A percentile compares a stretch with the other conserved stretches of the same genome.
Conservation (phyloP, 2,888 invertebrate genomes). For the Deilephila porcellus region DNA sequence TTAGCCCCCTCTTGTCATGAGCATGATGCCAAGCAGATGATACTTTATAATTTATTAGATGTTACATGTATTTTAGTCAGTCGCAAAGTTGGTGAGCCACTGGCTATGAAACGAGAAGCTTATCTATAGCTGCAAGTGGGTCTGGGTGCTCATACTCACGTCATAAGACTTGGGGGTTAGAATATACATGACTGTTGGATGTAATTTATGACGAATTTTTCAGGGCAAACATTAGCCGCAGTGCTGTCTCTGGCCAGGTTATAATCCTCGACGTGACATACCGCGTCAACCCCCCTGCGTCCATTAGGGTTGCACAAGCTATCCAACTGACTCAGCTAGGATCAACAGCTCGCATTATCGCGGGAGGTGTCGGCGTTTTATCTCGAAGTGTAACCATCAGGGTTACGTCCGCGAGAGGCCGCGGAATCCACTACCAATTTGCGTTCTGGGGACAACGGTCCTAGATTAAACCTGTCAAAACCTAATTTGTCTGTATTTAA, state of each 20-base stretch:
- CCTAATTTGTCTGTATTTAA: no score
- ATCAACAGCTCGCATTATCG: constrained; percentile 53
- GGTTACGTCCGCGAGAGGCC: constrained; percentile 59
- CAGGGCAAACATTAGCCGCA: constrained; percentile 55
- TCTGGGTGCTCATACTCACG: no score
- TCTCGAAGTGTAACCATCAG: constrained; percentile 57
- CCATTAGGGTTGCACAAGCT: constrained; percentile 60
- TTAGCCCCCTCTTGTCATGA: no score
- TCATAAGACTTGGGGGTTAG: no score
- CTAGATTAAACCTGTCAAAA: no score
- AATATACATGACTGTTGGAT: no score
- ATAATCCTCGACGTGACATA: constrained; percentile 67
- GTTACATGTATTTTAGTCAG: no score
- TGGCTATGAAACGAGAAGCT: no score
- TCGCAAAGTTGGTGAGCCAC: no score
- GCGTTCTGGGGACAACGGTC: constrained; percentile 62
- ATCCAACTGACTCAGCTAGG: constrained; percentile 61
- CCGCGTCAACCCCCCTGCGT: constrained; percentile 57
- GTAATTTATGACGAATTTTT: constrained; percentile 29
- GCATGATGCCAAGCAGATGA: no score
- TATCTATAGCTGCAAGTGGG: no score
- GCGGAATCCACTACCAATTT: constrained; percentile 66
- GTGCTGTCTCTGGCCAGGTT: constrained; percentile 51
- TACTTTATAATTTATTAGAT: no score
- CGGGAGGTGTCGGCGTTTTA: constrained; percentile 53